Base-by-base conservation (phyloP, 2,113 vertebrate species). In the Rhineura floridana region DNA sequence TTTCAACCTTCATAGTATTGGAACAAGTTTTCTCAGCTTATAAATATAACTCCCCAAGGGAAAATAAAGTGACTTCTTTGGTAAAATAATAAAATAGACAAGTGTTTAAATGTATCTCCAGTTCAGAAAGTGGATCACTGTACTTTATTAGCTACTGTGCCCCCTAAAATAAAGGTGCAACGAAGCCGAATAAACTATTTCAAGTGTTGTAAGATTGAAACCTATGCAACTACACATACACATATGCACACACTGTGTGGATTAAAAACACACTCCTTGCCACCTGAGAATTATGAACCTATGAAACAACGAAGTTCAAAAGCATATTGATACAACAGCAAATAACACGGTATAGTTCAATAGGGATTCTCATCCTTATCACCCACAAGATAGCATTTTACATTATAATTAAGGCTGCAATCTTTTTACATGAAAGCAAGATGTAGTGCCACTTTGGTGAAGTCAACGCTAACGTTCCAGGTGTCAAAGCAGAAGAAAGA, bases 181-280 rank as follows among this genome's bases (percentile, higher is more conserved):
- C 90, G 21, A 78, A 42, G 39, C 28, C 85, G 79, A 65, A 11
- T 4, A 77, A 52, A 1, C 33, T 1, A 8, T 0, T 0, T 1
- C 1, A 52, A 3, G 1, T 19, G 13, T 85, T 42, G 83, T 88
- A 90, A 89, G 63, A 84, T 62, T 91, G 92, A 93, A 94, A 81
- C 52, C 30, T 46, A 77, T 19, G 33, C 1, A 50, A 28, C 21
- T 23, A 25, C 73, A 11, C 23, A 28, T 76, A 36, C 69, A 19
- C 17, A 59, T 19, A 21, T 59, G 17, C 55, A 59, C 21, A 36
- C 33, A 36, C 33, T 36, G 10, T 36, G 8, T n/a, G 33, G 28
- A 69, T 13, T 12, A 69, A 69, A 70, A 73, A 39, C 36, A n/a
- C n/a, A n/a, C n/a, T n/a, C n/a, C n/a, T 73, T 19, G 36, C 70